Base-by-base conservation (phyloP, 2,113 vertebrate genomes). In the Microcebus griseorufus region DNA sequence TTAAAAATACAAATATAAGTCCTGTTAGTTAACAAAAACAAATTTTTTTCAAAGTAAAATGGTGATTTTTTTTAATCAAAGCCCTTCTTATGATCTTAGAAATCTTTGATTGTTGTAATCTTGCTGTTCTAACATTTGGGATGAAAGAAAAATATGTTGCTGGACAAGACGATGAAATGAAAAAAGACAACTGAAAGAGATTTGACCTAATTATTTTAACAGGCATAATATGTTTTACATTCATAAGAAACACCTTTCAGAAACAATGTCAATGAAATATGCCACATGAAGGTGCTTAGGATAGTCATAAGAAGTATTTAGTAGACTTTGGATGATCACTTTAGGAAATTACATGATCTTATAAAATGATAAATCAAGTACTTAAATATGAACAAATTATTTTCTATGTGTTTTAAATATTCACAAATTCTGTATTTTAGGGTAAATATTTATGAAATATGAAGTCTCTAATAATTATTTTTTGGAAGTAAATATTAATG, bases 131-230 rank as follows among this genome's bases (percentile, higher is more conserved):
- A 7, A 9, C 39, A 45, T 90, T 79, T n/a, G 13, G 17, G 18
- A 12, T 62, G 29, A 92, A 93, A 58, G 9, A 4, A 88, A 75
- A 94, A 73, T 39, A 60, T 25, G 32, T 48, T 67, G 34, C 60
- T 64, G 27, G 13, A 81, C 18, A 96, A 89, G 22, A 12, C 55
- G 27, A 80, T 14, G 53, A 88, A 95, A 80, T 80, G 18, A 92
- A 88, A 39, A 85, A 86, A 93, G 69, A 92, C 29, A 90, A 82
- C 3, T 62, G 45, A 92, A 95, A 93, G 29, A 86, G 20, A 84
- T 55, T 37, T 87, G 69, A 53, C 70, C 29, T 93, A 76, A 93
- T 95, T 94, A 90, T 88, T 86, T 93, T 67, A 94, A 82, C 29
- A 88, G 5, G 17, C 16, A 65, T 65, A 79, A 45, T 83, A 84